These are phyloP conservation scores for Charaxes varanes DNA, from an alignment of 1,140 invertebrate genomes.

Conservation along the genomic window DNA sequence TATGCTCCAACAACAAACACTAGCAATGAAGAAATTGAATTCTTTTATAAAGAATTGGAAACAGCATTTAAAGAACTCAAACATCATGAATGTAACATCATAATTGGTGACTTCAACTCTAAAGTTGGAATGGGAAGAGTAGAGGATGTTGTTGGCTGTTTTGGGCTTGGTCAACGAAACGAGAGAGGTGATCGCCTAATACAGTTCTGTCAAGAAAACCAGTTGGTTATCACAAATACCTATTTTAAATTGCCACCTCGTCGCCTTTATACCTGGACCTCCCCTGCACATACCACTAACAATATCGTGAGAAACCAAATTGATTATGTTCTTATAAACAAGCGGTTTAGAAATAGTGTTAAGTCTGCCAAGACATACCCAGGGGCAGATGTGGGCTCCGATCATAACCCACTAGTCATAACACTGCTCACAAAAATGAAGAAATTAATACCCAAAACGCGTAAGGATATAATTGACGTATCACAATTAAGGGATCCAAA, in stretches of 20 bases:
- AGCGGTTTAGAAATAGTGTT: conserved; percentile 32
- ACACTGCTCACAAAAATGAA: too few species aligned
- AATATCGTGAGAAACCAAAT: conserved; percentile 43
- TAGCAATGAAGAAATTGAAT: conserved; percentile 15
- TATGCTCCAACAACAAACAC: conserved; percentile 35
- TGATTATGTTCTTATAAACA: conserved; percentile 38
- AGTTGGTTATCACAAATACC: conserved; percentile 34
- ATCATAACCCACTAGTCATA: conserved; percentile 38
- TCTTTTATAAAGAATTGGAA: conserved; percentile 13
- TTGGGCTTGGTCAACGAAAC: too few species aligned
- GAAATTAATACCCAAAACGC: too few species aligned
- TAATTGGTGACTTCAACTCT: conserved; percentile 18
- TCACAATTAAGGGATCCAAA: too few species aligned
- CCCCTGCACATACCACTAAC: conserved; percentile 26
- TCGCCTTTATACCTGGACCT: conserved; percentile 46
- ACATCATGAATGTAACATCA: conserved; percentile 11
- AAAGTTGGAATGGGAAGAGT: conserved; percentile 14
- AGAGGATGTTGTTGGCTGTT: too few species aligned
- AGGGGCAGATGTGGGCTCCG: too few species aligned
- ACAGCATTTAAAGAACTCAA: conserved; percentile 1
- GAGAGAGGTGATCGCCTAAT: conserved; percentile 31
- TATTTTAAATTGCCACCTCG: conserved; percentile 35
- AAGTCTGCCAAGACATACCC: conserved; percentile 29
- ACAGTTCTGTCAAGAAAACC: conserved; percentile 36
- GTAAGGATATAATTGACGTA: too few species aligned